phyloP scores from a whole-genome alignment of 2,888 invertebrate genomes.

The Netelia inedita region DNA sequence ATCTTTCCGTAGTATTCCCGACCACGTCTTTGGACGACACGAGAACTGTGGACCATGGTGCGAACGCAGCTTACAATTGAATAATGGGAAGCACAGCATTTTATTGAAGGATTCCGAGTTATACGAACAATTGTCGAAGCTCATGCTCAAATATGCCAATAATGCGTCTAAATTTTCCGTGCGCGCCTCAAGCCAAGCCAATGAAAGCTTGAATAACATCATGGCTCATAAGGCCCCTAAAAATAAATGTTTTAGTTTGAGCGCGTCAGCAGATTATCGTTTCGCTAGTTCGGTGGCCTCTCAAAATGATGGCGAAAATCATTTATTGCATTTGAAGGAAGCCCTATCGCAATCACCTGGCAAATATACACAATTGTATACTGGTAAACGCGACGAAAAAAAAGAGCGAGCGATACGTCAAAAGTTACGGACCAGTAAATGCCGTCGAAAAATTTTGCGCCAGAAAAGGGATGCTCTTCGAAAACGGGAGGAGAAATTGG shows the following conservation, averaged over 20 bases:
- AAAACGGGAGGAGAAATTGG: constrained; percentile 26
- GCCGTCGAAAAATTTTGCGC: not conserved
- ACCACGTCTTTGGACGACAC: constrained; percentile 63
- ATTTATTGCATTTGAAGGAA: constrained; percentile 12
- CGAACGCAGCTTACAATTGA: not conserved
- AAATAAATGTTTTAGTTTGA: constrained; percentile 25
- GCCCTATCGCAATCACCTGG: not conserved
- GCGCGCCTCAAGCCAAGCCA: constrained; percentile 13
- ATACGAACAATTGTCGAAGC: not conserved
- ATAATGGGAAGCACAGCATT: not conserved
- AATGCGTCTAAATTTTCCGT: constrained; percentile 31
- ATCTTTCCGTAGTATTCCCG: constrained; percentile 56
- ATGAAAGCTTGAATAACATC: constrained; percentile 34
- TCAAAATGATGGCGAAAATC: constrained; percentile 8
- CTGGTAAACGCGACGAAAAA: constrained; percentile 3
- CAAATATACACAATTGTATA: not conserved
- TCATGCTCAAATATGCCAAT: constrained; percentile 13
- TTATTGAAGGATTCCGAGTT: constrained; percentile 23
- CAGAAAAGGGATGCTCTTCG: constrained; percentile 30
- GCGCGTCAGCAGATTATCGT: constrained; percentile 32
- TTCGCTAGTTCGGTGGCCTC: constrained; percentile 5
- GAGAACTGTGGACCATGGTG: constrained; percentile 54
- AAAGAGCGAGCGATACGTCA: not conserved
- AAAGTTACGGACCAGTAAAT: constrained; percentile 8
- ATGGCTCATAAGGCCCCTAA: constrained; percentile 44